A percentile compares a stretch with the other conserved stretches of the same genome.
Conservation (phyloP, 2,888 invertebrate species). For the Caenorhabditis sinica region DNA sequence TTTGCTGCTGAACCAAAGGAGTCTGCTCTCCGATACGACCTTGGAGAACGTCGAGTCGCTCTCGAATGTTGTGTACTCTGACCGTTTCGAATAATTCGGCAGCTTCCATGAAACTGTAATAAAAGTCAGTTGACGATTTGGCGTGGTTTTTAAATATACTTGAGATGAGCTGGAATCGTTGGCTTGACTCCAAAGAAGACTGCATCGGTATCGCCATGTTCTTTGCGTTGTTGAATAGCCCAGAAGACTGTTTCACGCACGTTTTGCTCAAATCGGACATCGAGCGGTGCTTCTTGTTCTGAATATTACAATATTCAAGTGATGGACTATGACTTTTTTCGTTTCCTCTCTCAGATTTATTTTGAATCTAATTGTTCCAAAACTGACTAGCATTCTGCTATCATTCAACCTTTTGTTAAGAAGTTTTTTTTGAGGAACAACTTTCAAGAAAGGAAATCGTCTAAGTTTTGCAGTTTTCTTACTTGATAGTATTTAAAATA, state of each 20-base stretch:
- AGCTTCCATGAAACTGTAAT: conserved; percentile 4
- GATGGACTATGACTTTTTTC: too few relatives aligned
- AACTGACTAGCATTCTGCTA: too few relatives aligned
- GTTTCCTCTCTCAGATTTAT: too few relatives aligned
- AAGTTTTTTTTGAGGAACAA: too few relatives aligned
- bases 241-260: conserved; percentile 44
- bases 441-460: too few relatives aligned
- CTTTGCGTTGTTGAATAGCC: conserved; percentile 36
- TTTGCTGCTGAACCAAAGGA: conserved; percentile 15
- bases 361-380: too few relatives aligned
- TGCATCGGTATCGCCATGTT: neutral
- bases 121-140: neutral
- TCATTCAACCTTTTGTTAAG: too few relatives aligned
- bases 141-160: neutral
- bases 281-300: conserved; percentile 27
- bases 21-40: conserved; percentile 28
- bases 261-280: conserved; percentile 30
- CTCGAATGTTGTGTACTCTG: conserved; percentile 23
- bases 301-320: neutral
- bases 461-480: too few relatives aligned
- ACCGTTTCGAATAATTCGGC: neutral
- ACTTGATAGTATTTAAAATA: too few relatives aligned
- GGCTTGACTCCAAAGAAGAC: conserved; percentile 38
- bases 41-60: conserved; percentile 36
- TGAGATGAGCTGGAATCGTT: neutral